These are phyloP conservation scores for Aspidiotus destructor DNA, from an alignment of 2,888 invertebrate genomes.

Conservation along the genomic window DNA sequence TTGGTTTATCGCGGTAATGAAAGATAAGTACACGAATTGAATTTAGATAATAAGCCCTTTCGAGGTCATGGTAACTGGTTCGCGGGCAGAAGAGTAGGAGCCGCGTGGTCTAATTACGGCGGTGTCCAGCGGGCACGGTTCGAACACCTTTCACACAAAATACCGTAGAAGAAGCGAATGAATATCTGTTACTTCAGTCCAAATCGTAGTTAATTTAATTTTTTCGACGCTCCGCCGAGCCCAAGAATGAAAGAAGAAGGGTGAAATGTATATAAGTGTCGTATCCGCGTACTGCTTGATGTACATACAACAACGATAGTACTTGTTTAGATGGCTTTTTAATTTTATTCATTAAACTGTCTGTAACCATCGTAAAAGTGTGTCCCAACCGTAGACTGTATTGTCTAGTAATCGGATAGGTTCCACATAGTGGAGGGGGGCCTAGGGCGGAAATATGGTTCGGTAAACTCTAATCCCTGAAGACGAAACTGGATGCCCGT, in stretches of 20 bases:
- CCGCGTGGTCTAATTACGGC: neutral
- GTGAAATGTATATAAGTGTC: too few relatives aligned
- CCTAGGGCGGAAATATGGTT: conserved; percentile 22
- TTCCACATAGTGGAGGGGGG: neutral
- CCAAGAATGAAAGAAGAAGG: too few relatives aligned
- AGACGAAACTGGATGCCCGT: conserved; percentile 1
- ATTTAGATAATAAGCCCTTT: too few relatives aligned
- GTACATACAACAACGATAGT: too few relatives aligned
- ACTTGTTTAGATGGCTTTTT: too few relatives aligned
- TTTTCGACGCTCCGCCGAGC: neutral
- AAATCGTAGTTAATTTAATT: neutral
- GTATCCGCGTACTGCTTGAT: too few relatives aligned
- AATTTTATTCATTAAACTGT: too few relatives aligned
- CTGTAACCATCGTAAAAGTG: too few relatives aligned
- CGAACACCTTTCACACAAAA: neutral
- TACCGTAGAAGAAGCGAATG: neutral
- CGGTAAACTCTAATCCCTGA: conserved; percentile 13
- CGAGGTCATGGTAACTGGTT: neutral
- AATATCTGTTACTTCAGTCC: neutral
- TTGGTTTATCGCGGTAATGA: too few relatives aligned
- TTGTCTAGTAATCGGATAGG: too few relatives aligned
- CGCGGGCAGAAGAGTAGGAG: neutral
- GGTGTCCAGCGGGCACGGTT: neutral
- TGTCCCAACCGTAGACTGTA: too few relatives aligned
- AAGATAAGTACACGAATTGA: too few relatives aligned